Base-by-base conservation (phyloP, 2,113 vertebrate genomes). In the Corythaixoides concolor region DNA sequence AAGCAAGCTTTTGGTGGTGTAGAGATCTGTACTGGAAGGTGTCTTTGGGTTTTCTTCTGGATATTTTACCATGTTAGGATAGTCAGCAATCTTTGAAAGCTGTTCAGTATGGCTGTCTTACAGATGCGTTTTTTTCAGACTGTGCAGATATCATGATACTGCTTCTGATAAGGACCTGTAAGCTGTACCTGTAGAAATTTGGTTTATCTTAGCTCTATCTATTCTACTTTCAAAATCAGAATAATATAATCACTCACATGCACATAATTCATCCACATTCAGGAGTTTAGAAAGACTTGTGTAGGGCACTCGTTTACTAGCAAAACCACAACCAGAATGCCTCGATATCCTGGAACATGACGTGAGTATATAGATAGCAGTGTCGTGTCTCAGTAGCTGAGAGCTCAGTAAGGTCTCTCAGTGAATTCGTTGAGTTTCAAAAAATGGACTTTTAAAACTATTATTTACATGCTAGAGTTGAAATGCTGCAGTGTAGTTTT, bases 121-220 rank as follows among this genome's bases (percentile, higher is more conserved):
- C 27, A 60, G 45, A 15, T 49, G 16, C 8, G 11, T 23, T 62
- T 3, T 53, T 49, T 53, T 74, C 15, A 41, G 33, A 14, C 43
- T 16, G 4, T 32, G 45, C 17, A 52, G 33, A 4, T 2, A 5
- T 14, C 5, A 5, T 32, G 15, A 19, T 47, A 12, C 9, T 2
- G 12, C 56, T 58, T 56, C 70, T 39, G 22, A 7, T 12, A 12
- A 4, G 23, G 37, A 22, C n/a, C n/a, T n/a, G n/a, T n/a, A n/a
- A 22, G 8, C 2, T 75, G n/a, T 67, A 22, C 50, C 30, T 7
- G 15, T 18, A 19, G 50, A 33, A 75, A 39, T 41, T n/a, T 39
- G 43, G 3, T 12, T 83, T 43, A 9, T 82, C 43, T 39, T 62
- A 8, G n/a, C 22, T 28, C 9, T 59, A 11, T 49, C 16, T 62